These are phyloP conservation scores for Hystrix cristata DNA, from an alignment of 2,113 vertebrate species.

Conservation along the genomic window DNA sequence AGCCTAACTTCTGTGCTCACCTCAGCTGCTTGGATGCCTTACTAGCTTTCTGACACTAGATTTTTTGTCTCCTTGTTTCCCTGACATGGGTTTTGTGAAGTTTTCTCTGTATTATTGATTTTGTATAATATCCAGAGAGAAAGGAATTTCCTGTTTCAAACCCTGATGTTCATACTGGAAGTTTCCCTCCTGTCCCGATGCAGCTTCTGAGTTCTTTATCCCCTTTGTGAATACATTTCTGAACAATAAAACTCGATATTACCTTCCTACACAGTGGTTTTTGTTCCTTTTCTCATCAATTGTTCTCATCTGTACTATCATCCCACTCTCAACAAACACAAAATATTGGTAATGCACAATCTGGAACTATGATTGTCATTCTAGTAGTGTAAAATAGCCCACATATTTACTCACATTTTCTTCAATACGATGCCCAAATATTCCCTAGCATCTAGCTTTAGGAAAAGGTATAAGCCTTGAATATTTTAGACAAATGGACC, in stretches of 20 bases:
- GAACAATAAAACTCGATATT: neutral
- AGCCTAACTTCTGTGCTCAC: too few species aligned
- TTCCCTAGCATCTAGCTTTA: neutral
- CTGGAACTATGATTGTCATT: too few species aligned
- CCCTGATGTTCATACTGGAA: neutral
- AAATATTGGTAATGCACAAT: neutral
- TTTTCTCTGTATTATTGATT: conserved; percentile 1
- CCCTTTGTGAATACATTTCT: neutral
- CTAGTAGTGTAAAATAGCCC: neutral
- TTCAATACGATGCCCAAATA: neutral
- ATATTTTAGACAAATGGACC: neutral
- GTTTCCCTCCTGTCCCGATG: neutral
- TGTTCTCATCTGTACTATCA: neutral
- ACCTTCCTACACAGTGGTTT: neutral
- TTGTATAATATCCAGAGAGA: neutral
- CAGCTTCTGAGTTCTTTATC: neutral
- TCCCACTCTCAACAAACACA: too few species aligned
- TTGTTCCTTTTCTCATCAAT: neutral
- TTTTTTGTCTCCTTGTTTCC: neutral
- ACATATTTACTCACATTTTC: neutral
- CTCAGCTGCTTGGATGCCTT: neutral
- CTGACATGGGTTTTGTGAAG: neutral
- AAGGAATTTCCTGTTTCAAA: neutral
- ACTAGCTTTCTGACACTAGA: neutral
- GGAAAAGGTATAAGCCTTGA: neutral